Conservation (phyloP, 2,113 vertebrate species). For the Serinus canaria region DNA sequence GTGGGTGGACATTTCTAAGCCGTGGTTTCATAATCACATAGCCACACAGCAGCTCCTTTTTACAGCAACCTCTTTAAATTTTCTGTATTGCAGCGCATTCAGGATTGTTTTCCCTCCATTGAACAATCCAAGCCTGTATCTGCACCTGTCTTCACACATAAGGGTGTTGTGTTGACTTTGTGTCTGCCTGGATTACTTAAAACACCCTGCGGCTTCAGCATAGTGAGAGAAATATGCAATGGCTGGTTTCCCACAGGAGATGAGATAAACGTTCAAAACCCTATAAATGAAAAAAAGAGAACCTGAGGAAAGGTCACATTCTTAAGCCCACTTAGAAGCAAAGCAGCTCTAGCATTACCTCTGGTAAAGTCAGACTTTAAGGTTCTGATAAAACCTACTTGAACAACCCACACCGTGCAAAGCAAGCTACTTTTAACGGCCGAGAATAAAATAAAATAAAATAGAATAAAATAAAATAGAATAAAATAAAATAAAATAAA, state of each 20-base stretch:
- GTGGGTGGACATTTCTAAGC: neutral
- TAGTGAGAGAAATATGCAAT: neutral
- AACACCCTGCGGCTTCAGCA: neutral
- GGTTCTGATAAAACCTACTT: neutral
- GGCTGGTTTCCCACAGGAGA: neutral
- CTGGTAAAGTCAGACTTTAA: neutral
- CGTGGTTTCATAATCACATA: neutral
- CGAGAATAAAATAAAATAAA: neutral
- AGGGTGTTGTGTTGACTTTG: neutral
- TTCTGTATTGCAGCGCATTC: neutral
- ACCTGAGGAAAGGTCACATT: neutral
- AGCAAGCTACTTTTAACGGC: neutral
- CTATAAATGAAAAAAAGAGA: neutral
- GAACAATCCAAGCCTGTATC: neutral
- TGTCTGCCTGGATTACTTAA: neutral
- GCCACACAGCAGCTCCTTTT: neutral
- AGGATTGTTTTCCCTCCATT: neutral
- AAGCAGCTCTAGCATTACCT: neutral
- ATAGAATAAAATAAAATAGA: neutral
- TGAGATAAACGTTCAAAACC: neutral
- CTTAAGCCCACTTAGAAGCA: neutral
- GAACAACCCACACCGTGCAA: neutral
- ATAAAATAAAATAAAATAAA: neutral
- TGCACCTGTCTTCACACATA: neutral
- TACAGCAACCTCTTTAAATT: neutral